Evolutionary conservation across 2,113 vertebrate genomes (phyloP).

Genomic region (Psephotus haematonotus): DNA sequence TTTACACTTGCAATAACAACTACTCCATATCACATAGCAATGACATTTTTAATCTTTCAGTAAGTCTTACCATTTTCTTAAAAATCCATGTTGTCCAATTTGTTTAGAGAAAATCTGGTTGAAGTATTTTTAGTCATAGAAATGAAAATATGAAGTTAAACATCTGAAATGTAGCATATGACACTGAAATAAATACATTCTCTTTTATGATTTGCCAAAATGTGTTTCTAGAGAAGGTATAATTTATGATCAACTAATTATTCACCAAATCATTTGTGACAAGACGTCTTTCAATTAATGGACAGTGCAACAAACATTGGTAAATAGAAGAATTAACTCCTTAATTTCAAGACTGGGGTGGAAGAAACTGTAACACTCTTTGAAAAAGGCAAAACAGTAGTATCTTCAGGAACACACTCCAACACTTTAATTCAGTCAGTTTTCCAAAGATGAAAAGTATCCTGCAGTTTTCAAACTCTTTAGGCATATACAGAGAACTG

Average conservation of each 20-base stretch:
- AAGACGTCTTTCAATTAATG: neutral
- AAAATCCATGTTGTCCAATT: neutral
- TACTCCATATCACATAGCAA: neutral
- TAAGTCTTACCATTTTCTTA: neutral
- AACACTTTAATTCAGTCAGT: neutral
- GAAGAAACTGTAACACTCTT: neutral
- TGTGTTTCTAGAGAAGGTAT: neutral
- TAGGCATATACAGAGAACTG: neutral
- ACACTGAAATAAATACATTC: neutral
- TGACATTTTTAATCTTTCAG: neutral
- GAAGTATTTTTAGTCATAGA: neutral
- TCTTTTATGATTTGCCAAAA: neutral
- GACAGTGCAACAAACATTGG: neutral
- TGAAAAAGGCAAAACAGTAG: neutral
- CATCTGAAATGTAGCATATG: neutral
- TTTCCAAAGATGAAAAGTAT: neutral
- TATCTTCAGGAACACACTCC: neutral
- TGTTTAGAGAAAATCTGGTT: neutral
- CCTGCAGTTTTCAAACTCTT: neutral
- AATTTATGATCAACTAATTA: neutral
- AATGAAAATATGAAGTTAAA: neutral
- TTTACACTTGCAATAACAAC: neutral
- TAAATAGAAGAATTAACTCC: neutral
- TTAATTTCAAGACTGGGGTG: neutral
- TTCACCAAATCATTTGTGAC: neutral